Conservation (phyloP, 2,113 vertebrate genomes). For the Leptocoma aspasia region DNA sequence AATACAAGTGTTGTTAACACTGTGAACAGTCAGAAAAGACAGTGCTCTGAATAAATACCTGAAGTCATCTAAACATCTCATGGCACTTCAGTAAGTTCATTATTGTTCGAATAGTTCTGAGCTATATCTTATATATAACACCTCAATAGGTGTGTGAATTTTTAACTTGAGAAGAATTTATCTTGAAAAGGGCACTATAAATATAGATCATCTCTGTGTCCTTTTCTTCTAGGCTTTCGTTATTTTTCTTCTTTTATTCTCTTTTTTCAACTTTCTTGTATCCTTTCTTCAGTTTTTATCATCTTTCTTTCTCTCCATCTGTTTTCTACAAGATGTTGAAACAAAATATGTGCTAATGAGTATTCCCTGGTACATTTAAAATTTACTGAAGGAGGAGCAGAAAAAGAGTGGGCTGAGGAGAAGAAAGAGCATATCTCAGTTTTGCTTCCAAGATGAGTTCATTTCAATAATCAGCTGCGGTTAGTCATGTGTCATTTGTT, state of each 20-base stretch:
- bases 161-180: background rate
- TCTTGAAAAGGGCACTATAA: background rate
- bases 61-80: background rate
- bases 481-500: background rate
- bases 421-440: background rate
- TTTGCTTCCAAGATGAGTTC: background rate
- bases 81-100: background rate
- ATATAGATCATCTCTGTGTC: accelerated
- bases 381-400: background rate
- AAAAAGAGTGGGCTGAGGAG: background rate
- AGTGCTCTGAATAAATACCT: background rate
- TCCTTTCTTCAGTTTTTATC: background rate
- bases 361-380: background rate
- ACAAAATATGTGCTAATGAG: background rate
- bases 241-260: background rate
- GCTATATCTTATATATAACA: background rate
- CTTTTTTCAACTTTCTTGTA: background rate
- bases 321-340: background rate
- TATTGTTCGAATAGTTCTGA: background rate
- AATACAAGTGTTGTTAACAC: background rate
- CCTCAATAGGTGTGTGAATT: background rate
- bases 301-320: background rate
- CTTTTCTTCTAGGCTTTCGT: background rate
- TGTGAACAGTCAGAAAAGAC: background rate
- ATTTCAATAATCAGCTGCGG: background rate